A percentile compares a stretch with the other conserved stretches of the same genome.
Evolutionary conservation across 1,140 invertebrate genomes (phyloP).

Genomic region (Dendroctonus valens): DNA sequence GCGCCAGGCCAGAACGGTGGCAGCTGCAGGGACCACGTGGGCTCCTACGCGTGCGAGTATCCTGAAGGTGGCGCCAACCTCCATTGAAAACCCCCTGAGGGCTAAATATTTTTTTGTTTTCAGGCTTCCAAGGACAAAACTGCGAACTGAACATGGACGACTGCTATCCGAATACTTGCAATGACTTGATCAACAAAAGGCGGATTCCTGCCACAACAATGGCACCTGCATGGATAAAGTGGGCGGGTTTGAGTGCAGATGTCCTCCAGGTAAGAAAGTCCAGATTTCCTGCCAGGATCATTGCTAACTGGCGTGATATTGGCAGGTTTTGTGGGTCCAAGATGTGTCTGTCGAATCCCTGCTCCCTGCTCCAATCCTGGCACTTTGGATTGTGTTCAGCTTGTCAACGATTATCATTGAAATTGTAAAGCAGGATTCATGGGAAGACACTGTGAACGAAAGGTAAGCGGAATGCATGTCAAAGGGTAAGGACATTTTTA

Average conservation of each 20-base stretch:
- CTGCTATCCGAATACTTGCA: constrained; percentile 85
- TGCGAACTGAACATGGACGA: constrained; percentile 93
- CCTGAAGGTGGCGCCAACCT: constrained; percentile 53
- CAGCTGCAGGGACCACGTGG: constrained; percentile 79
- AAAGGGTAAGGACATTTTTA: no score
- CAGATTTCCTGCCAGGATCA: not conserved
- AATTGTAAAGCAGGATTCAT: constrained; percentile 91
- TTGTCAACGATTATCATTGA: constrained; percentile 91
- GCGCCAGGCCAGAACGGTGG: constrained; percentile 89
- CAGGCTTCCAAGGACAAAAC: constrained; percentile 88
- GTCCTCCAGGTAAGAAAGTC: constrained; percentile 62
- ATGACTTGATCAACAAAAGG: constrained; percentile 79
- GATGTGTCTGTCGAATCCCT: constrained; percentile 92
- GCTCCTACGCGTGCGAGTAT: constrained; percentile 83
- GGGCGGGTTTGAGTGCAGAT: constrained; percentile 87
- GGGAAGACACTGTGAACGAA: constrained; percentile 85
- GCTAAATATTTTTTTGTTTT: not conserved
- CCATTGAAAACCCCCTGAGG: not conserved
- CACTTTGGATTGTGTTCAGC: constrained; percentile 86
- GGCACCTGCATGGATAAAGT: constrained; percentile 90
- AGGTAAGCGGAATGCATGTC: constrained; percentile 59
- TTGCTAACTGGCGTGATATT: not conserved
- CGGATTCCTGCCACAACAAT: constrained; percentile 91
- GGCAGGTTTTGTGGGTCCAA: constrained; percentile 78
- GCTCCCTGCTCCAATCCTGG: constrained; percentile 79